These are phyloP conservation scores for Cetoscarus ocellatus DNA, from an alignment of 2,797 vertebrate genomes.

Conservation along the genomic window DNA sequence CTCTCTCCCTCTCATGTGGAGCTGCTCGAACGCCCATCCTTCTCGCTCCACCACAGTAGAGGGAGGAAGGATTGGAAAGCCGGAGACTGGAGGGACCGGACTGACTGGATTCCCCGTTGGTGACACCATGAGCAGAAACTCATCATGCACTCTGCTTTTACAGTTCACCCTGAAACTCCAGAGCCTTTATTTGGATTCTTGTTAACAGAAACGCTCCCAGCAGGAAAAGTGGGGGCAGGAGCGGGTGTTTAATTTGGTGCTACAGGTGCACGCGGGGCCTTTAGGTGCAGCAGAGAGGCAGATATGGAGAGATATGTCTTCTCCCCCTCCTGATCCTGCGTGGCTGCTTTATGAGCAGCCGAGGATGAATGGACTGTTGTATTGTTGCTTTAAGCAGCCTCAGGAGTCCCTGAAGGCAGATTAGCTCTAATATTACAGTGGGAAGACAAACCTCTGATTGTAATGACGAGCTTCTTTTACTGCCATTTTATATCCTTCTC, in stretches of 20 bases:
- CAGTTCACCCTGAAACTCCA: slow-evolving; percentile 38
- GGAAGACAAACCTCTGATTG: slow-evolving; percentile 36
- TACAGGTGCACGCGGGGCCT: slow-evolving; percentile 64
- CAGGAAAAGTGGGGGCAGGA: too few species aligned
- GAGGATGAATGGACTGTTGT: slow-evolving; percentile 40
- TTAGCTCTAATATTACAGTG: slow-evolving; percentile 46
- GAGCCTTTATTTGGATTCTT: slow-evolving; percentile 5
- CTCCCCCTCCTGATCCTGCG: slow-evolving; percentile 11
- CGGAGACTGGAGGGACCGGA: slow-evolving; percentile 63
- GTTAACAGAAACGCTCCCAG: background rate
- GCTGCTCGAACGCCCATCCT: slow-evolving; percentile 36
- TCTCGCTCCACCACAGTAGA: slow-evolving; percentile 12
- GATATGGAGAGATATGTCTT: background rate
- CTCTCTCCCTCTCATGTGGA: slow-evolving; percentile 15
- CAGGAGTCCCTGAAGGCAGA: slow-evolving; percentile 35
- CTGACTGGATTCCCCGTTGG: slow-evolving; percentile 70
- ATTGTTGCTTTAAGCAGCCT: slow-evolving; percentile 41
- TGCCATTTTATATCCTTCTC: slow-evolving; percentile 32
- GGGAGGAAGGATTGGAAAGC: slow-evolving; percentile 17
- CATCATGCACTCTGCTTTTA: background rate
- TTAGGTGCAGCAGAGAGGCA: background rate
- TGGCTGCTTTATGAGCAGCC: slow-evolving; percentile 41
- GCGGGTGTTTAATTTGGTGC: slow-evolving; percentile 30
- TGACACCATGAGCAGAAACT: slow-evolving; percentile 35
- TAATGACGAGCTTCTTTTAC: slow-evolving; percentile 26